Evolutionary conservation across 2,113 vertebrate genomes (phyloP), one percentile per base, ranked within the genome.

Genomic region (Larimichthys crocea): DNA sequence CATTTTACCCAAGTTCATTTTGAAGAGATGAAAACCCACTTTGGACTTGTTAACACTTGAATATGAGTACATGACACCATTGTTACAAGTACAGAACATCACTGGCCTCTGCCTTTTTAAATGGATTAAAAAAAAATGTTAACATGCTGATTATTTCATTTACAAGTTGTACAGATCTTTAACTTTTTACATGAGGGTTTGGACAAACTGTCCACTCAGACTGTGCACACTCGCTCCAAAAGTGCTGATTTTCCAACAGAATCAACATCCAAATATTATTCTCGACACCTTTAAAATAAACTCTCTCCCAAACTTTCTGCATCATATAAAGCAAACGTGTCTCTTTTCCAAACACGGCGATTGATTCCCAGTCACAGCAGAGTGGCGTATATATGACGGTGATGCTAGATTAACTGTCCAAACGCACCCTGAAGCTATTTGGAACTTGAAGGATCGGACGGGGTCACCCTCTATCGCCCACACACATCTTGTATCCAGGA

Each of bases 121-220:
- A 85, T 83, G 71, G 49, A 84, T 62, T 72, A 22, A 40, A 42
- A 16, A 9, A 66, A 67, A 85, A 85, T 59, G 79, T 74, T 84
- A 86, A 92, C 90, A 94, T 93, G 91, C 92, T 88, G 53, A 88
- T 84, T 82, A 88, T 85, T 89, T 91, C 56, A 89, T 93, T 92
- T 92, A 93, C 88, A 93, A 84, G 77, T 91, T 93, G 75, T 89
- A 92, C 92, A 93, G 55, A 74, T 89, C 68, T 82, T 63, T 80
- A 75, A 48, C 73, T 88, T 89, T 86, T 70, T 89, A 92, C 89
- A 92, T 82, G 79, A 85, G 78, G 83, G 86, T 83, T 9, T 67
- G 76, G 76, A 83, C 76, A 71, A 59, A 59, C 55, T 60, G 76
- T 88, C 88, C 76, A 68, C 80, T 88, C 83, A 44, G 24, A 73